Percentiles rank a stretch among this genome's conserved stretches.
These are phyloP conservation scores for Pteropus alecto DNA, from an alignment of 2,113 vertebrate genomes.

Conservation along the genomic window DNA sequence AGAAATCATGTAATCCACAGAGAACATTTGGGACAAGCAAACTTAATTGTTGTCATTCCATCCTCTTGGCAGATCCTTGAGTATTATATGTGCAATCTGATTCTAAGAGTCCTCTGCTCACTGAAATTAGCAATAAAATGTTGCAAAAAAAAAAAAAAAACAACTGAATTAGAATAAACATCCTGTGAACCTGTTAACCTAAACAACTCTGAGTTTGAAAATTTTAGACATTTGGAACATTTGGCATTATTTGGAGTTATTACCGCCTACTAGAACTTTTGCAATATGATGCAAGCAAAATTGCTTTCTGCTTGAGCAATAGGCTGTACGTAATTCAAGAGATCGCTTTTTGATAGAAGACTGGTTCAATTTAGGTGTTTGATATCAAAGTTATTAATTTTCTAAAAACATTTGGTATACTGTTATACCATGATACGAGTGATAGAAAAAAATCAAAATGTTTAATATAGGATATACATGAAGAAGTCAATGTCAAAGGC, in stretches of 20 bases:
- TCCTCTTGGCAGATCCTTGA: not conserved
- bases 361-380: slow-evolving; percentile 13
- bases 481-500: not conserved
- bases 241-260: not conserved
- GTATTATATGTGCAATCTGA: not conserved
- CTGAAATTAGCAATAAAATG: not conserved
- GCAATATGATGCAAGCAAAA: not conserved
- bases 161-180: not conserved
- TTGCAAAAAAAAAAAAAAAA: not conserved
- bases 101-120: not conserved
- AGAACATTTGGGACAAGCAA: not conserved
- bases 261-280: not conserved
- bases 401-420: not conserved
- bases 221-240: not conserved
- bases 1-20: not conserved
- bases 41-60: not conserved
- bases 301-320: not conserved
- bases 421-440: not conserved
- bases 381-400: slow-evolving; percentile 17
- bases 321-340: not conserved
- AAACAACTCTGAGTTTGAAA: not conserved
- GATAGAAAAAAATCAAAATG: not conserved
- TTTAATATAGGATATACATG: not conserved
- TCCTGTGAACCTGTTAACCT: not conserved
- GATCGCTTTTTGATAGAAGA: slow-evolving; percentile 15